Percentiles rank a stretch among this genome's conserved stretches.
Evolutionary conservation across 2,113 vertebrate genomes (phyloP).

Genomic region (Varanus komodoensis): DNA sequence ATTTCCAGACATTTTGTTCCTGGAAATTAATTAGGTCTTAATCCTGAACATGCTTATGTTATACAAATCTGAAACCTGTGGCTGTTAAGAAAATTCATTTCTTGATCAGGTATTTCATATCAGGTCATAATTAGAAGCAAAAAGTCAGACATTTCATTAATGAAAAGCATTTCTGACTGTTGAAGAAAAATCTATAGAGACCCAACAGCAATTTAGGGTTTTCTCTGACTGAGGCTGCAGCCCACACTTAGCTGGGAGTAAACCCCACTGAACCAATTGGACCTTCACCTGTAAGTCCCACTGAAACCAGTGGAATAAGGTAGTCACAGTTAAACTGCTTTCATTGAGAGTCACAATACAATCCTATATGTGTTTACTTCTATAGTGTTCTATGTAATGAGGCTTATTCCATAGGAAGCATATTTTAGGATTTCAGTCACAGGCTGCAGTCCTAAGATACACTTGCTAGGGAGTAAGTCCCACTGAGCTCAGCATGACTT

Average conservation of each 20-base stretch:
- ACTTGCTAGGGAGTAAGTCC: background rate
- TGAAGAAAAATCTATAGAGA: background rate
- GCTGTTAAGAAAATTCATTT: background rate
- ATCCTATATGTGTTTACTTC: background rate
- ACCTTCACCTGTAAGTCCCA: background rate
- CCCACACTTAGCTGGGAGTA: background rate
- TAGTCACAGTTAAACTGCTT: background rate
- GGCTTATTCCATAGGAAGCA: background rate
- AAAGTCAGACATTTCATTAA: background rate
- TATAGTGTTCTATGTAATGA: background rate
- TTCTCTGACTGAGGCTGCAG: background rate
- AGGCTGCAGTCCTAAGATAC: background rate
- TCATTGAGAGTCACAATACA: background rate
- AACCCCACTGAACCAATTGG: background rate
- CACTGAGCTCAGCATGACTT: too few relatives aligned
- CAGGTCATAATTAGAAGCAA: background rate
- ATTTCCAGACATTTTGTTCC: constrained; percentile 51
- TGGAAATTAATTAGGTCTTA: constrained; percentile 40
- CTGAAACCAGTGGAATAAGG: background rate
- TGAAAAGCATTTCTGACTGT: background rate
- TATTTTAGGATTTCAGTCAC: background rate
- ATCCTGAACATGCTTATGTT: constrained; percentile 36
- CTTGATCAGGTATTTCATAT: background rate
- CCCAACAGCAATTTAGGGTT: background rate
- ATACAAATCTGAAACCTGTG: background rate